Conservation (phyloP, 1,140 invertebrate genomes). For the Ceratosolen solmsi region DNA sequence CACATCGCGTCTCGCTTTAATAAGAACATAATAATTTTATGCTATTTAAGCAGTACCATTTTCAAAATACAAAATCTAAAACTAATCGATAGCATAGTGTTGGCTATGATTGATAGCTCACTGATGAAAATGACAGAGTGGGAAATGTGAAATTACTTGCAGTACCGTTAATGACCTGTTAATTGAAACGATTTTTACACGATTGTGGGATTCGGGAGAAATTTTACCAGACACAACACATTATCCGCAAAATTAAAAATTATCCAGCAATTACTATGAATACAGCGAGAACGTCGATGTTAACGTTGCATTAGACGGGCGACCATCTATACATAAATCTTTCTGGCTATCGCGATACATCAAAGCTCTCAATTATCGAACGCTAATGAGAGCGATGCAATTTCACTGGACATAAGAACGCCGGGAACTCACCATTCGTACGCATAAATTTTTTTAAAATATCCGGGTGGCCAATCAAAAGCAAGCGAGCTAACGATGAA, state of each 20-base stretch:
- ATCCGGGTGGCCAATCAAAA: neutral
- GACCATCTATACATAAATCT: neutral
- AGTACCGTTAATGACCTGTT: neutral
- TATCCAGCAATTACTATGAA: neutral
- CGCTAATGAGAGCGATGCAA: too few species aligned
- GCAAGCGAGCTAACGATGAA: neutral
- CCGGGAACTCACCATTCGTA: neutral
- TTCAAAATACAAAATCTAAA: neutral
- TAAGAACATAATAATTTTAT: neutral
- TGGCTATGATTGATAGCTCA: too few species aligned
- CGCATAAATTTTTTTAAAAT: neutral
- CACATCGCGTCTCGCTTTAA: too few species aligned
- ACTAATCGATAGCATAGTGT: neutral
- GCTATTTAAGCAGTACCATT: neutral
- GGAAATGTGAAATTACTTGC: too few species aligned
- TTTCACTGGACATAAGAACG: constrained; percentile 6
- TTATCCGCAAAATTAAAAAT: neutral
- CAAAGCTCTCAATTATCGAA: too few species aligned
- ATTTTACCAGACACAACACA: too few species aligned
- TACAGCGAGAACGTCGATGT: neutral
- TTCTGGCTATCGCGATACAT: neutral
- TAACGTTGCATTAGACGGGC: neutral
- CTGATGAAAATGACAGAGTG: too few species aligned
- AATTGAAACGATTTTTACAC: neutral
- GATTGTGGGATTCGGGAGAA: neutral